Percentiles rank a stretch among this genome's conserved stretches.
Evolutionary conservation across 2,888 invertebrate species (phyloP).

Genomic region (Harmothoe impar): DNA sequence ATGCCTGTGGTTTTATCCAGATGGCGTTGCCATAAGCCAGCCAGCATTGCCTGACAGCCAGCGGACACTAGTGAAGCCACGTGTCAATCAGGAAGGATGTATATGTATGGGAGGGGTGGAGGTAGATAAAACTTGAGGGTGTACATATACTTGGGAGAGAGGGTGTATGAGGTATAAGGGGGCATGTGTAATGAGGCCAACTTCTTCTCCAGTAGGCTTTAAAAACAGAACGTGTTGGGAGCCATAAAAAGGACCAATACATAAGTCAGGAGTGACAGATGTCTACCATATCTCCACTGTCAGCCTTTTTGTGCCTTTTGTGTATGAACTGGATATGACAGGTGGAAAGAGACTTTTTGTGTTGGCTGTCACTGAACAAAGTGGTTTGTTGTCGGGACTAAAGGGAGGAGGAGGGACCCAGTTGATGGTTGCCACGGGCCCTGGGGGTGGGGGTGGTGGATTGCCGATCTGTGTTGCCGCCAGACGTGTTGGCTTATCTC

Average conservation of each 20-base stretch:
- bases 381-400: constrained; percentile 18
- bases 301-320: background rate
- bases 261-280: background rate
- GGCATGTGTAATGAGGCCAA: background rate
- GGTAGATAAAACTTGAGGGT: too few relatives aligned
- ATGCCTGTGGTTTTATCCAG: too few relatives aligned
- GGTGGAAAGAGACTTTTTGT: constrained; percentile 30
- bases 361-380: constrained; percentile 34
- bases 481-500: background rate
- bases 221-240: background rate
- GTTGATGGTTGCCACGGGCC: background rate
- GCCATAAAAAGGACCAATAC: too few relatives aligned
- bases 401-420: background rate
- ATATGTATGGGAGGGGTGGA: too few relatives aligned
- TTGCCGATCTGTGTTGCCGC: background rate
- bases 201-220: background rate
- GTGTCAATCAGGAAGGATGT: too few relatives aligned
- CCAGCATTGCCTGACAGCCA: too few relatives aligned
- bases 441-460: background rate
- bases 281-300: background rate
- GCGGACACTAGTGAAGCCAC: too few relatives aligned
- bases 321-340: constrained; percentile 26
- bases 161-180: background rate
- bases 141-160: background rate
- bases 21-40: too few relatives aligned